Percentiles rank a stretch among this genome's conserved stretches.
Evolutionary conservation across 2,797 vertebrate genomes (phyloP).

Genomic region (Setipinna tenuifilis): DNA sequence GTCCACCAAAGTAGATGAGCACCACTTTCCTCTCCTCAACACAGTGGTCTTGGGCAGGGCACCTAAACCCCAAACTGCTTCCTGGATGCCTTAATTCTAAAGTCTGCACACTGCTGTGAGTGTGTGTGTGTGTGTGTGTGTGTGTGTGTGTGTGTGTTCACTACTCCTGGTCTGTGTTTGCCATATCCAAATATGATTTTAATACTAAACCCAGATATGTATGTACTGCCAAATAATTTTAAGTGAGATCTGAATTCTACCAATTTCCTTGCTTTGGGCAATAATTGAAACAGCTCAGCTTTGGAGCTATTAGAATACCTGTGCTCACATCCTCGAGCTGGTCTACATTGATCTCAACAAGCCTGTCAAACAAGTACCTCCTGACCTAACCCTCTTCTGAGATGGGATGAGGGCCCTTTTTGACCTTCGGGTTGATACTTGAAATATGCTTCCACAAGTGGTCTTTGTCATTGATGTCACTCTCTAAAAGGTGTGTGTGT

Average conservation of each 20-base stretch:
- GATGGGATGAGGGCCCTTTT: background rate
- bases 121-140: background rate
- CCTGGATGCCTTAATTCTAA: too few relatives aligned
- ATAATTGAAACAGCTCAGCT: conserved; percentile 4
- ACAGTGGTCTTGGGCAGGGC: too few relatives aligned
- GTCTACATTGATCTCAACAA: conserved; percentile 6
- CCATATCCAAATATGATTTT: conserved; percentile 6
- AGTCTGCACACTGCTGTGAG: too few relatives aligned
- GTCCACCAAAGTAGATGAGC: too few relatives aligned
- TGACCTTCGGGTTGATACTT: background rate
- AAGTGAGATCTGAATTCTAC: conserved; percentile 2
- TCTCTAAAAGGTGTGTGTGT: background rate
- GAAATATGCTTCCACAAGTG: conserved; percentile 7
- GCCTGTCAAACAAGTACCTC: conserved; percentile 14
- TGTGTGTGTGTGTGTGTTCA: background rate
- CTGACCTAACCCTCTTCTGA: background rate
- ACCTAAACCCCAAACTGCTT: too few relatives aligned
- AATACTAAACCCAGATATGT: background rate
- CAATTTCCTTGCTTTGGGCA: conserved; percentile 17
- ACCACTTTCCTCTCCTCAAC: too few relatives aligned
- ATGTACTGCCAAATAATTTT: background rate
- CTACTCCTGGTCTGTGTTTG: conserved; percentile 20
- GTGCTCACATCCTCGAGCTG: conserved; percentile 19
- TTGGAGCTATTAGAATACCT: conserved; percentile 19
- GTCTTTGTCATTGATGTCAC: background rate